Evolutionary conservation across 2,888 invertebrate genomes (phyloP).

Genomic region (Mythimna pallens): DNA sequence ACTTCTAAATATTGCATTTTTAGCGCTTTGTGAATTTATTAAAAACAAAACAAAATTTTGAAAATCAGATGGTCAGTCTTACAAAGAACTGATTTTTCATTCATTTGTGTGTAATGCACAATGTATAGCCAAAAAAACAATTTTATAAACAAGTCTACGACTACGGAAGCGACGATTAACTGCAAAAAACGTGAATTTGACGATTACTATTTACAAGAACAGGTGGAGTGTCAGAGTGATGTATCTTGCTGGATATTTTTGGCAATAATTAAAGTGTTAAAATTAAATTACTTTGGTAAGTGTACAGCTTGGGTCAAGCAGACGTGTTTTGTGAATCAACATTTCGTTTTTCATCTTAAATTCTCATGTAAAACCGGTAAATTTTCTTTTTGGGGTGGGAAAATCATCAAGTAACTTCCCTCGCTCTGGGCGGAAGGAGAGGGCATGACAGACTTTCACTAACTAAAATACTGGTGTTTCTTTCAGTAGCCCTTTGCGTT

Average conservation of each 20-base stretch:
- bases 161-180: conserved; percentile 17
- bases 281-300: too few relatives aligned
- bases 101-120: neutral
- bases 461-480: too few relatives aligned
- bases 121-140: neutral
- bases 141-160: conserved; percentile 6
- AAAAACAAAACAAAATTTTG: conserved; percentile 19
- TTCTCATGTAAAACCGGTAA: too few relatives aligned
- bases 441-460: too few relatives aligned
- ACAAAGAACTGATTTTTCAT: conserved; percentile 4
- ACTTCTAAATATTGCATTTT: conserved; percentile 19
- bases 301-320: too few relatives aligned
- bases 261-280: neutral
- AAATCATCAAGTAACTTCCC: too few relatives aligned
- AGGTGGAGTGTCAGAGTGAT: neutral
- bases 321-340: too few relatives aligned
- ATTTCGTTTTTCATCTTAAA: too few relatives aligned
- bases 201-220: conserved; percentile 15
- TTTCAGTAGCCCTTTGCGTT: too few relatives aligned
- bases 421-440: too few relatives aligned
- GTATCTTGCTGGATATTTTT: neutral
- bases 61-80: conserved; percentile 24
- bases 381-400: too few relatives aligned
- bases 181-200: neutral
- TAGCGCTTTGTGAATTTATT: conserved; percentile 4